Evolutionary conservation across 2,113 vertebrate species (phyloP).

Genomic region (Sphyrna mokarran): DNA sequence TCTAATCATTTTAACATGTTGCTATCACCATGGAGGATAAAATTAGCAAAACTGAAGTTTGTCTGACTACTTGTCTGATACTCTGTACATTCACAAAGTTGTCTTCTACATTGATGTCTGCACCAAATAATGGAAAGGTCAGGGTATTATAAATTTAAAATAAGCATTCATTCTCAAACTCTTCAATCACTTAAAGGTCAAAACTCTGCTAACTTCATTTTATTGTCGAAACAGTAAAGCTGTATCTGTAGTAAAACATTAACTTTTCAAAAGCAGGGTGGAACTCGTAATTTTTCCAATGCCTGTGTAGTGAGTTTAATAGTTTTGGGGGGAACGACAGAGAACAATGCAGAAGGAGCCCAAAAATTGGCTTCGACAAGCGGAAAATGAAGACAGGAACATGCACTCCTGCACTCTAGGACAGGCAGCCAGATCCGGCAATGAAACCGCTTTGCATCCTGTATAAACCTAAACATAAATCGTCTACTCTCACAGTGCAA

Average conservation of each 20-base stretch:
- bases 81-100: neutral
- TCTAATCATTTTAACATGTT: slow-evolving; percentile 24
- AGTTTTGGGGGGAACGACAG: too few species aligned
- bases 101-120: neutral
- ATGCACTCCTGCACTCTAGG: too few species aligned
- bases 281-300: too few species aligned
- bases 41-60: neutral
- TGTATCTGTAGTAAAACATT: neutral
- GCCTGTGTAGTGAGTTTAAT: too few species aligned
- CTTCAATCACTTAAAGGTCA: neutral
- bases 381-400: too few species aligned
- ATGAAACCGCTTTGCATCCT: too few species aligned
- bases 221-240: neutral
- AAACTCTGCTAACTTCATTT: neutral
- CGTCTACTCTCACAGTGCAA: neutral
- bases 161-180: neutral
- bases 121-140: neutral
- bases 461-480: neutral
- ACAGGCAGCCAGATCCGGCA: too few species aligned
- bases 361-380: too few species aligned
- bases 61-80: neutral
- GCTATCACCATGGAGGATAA: neutral
- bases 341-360: too few species aligned
- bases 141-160: neutral
- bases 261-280: neutral